These are phyloP conservation scores for Petaurus breviceps DNA, from an alignment of 2,113 vertebrate genomes.

Conservation along the genomic window DNA sequence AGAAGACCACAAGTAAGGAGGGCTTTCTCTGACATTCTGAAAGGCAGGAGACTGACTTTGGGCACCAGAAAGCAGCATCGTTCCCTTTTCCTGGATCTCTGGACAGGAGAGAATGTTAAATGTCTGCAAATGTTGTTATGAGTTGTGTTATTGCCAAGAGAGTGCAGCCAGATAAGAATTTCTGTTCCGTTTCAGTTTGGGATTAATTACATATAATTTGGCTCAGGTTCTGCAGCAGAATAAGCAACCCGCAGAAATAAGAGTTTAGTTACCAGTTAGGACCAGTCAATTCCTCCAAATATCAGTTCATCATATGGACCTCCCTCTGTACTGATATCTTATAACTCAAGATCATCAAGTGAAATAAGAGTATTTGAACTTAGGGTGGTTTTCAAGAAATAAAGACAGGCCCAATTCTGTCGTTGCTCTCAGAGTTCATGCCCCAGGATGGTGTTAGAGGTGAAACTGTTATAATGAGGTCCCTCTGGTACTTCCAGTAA, in stretches of 20 bases:
- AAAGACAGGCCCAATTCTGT: not conserved
- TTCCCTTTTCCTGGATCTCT: not conserved
- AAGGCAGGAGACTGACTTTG: not conserved
- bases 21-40: not conserved
- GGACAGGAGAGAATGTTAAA: not conserved
- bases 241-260: not conserved
- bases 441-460: not conserved
- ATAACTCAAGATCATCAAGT: not conserved
- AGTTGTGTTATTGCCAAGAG: not conserved
- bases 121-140: not conserved
- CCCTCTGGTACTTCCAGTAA: not conserved
- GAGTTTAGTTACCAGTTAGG: not conserved
- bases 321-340: not conserved
- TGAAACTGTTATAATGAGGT: not conserved
- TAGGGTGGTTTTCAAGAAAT: not conserved
- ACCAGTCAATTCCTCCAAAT: not conserved
- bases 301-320: not conserved
- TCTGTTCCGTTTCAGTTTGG: not conserved
- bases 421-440: not conserved
- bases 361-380: not conserved
- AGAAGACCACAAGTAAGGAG: not conserved
- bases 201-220: not conserved
- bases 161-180: not conserved
- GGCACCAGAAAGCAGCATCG: not conserved
- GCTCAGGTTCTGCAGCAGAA: not conserved